phyloP scores from a whole-genome alignment of 2,797 vertebrate genomes.

The Lagorchestes hirsutus region DNA sequence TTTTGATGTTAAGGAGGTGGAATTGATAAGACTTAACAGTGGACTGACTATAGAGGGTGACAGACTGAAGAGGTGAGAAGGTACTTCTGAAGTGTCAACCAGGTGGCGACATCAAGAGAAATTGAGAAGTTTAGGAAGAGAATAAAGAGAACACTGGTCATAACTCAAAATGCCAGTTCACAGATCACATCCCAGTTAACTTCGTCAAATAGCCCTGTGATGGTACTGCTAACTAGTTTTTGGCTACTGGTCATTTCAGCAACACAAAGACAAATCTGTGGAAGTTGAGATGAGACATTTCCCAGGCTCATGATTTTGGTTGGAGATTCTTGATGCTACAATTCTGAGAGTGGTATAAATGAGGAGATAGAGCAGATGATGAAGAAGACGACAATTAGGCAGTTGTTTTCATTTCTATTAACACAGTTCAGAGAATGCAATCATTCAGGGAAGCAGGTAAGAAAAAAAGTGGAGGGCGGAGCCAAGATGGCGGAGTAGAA shows the following conservation, averaged over 20 bases:
- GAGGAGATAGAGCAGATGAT: constrained; percentile 32
- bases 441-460: constrained; percentile 42
- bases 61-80: background rate
- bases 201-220: background rate
- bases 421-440: background rate
- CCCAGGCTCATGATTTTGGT: constrained; percentile 31
- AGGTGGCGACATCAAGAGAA: background rate
- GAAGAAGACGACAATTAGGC: constrained; percentile 13
- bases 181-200: background rate
- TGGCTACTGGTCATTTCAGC: constrained; percentile 11
- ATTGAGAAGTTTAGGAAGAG: background rate
- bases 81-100: background rate
- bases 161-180: background rate
- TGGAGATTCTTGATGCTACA: constrained; percentile 19
- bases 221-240: background rate
- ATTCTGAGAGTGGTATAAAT: constrained; percentile 52
- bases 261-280: constrained; percentile 17
- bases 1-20: background rate
- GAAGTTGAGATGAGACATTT: background rate
- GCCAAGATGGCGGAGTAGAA: too few species aligned
- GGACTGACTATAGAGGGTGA: background rate
- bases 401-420: background rate
- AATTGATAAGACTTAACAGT: background rate
- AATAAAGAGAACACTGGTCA: background rate
- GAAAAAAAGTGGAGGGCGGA: too few species aligned